A percentile compares a stretch with the other conserved stretches of the same genome.
These are phyloP conservation scores for Iguana delicatissima DNA, from an alignment of 2,797 vertebrate species.

Conservation along the genomic window DNA sequence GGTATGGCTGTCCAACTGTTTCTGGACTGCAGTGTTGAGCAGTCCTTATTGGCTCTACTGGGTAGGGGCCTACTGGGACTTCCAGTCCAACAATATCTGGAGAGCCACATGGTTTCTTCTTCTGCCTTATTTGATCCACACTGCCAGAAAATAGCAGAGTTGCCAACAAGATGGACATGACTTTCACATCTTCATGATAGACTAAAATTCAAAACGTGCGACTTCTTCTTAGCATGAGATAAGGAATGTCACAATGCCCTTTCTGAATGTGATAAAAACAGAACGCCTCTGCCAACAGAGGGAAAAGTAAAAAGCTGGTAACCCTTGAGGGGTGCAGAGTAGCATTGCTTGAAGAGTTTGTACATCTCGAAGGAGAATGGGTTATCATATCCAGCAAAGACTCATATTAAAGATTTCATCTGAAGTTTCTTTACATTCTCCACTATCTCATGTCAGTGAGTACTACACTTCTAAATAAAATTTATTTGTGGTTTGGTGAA, in stretches of 20 bases:
- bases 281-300: background rate
- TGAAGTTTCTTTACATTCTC: constrained; percentile 35
- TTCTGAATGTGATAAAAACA: background rate
- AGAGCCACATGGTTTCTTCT: no score
- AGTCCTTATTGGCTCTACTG: no score
- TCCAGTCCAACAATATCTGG: no score
- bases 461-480: constrained; percentile 57
- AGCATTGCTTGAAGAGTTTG: background rate
- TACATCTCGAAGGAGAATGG: background rate
- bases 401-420: background rate
- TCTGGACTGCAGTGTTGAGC: no score
- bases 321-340: background rate
- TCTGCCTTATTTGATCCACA: background rate
- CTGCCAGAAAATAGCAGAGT: background rate
- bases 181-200: background rate
- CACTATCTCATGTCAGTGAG: constrained; percentile 19
- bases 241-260: background rate
- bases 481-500: constrained; percentile 56
- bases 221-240: background rate
- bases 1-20: no score
- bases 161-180: background rate
- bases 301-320: background rate
- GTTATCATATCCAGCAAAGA: background rate
- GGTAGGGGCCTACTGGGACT: no score
- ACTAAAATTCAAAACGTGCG: background rate